Base-by-base conservation (phyloP, 2,113 vertebrate species). In the Petaurus breviceps region DNA sequence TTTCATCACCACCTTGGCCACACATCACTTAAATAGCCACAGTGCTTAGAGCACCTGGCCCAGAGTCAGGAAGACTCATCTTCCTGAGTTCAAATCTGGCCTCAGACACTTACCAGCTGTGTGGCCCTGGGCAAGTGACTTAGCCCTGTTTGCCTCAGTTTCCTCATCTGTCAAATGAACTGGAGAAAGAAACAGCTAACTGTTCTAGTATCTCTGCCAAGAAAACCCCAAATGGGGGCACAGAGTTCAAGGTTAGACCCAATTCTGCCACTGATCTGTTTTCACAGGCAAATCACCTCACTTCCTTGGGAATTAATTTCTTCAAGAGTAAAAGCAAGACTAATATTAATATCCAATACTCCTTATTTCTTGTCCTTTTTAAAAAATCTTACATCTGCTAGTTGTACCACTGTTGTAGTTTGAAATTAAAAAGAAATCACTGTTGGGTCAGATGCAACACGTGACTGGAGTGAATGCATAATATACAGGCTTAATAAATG, bases 41-140 rank as follows among this genome's bases (percentile, higher is more conserved):
- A 4, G 61, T 37, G 31, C 2, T 37, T 12, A 37, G 31, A 77
- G 61, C 16, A 8, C 12, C 14, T 22, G 37, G 8, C 68, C 68
- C 37, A 37, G 16, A 43, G 37, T 84, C n/a, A 68, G 37, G 68
- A 43, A 77, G 37, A 19, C 61, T 77, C 10, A n/a, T 77, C 47
- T 49, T 49, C 47, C 47, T 49, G 47, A 49, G 4, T 49, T 49
- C 47, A 49, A 49, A 49, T 49, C 31, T 19, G 5, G 37, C 14
- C 43, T 51, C 26, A 46, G 90, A 26, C 3, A 11, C 57, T 1
- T 1, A 25, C 91, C 25, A 4, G 0, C 14, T 1, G n/a, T 0
- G 23, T 10, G 54, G 37, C 92, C 51, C 24, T 37, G 77, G 37
- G 53, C n/a, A 90, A 46, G 53, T 28, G 0, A 51, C 16, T 3